Evolutionary conservation across 1,140 invertebrate species (phyloP), one percentile per base, ranked within the genome.

Genomic region (Oedothorax gibbosus): DNA sequence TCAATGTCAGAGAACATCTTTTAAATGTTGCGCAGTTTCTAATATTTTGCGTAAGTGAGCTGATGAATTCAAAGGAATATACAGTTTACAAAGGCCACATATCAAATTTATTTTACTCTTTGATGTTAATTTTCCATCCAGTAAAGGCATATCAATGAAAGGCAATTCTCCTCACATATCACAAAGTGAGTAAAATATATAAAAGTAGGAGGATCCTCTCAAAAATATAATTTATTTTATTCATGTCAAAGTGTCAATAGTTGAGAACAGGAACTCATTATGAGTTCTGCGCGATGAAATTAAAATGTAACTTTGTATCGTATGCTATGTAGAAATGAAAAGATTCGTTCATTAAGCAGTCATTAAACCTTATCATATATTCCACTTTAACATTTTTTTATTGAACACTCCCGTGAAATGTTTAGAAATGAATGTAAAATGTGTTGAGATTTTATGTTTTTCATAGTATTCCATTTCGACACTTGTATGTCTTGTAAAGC

Each of bases 401-500:
- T 53, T 66, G 65, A 71, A 83, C 71, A 83, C 81, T 83, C 50
- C 75, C 71, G 71, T 83, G 71, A 83, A 83, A 82, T 73, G 79
- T 73, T 82, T 82, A 82, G 79, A 82, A 72, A 50, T 82, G 78
- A 80, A 15, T 80, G 78, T 80, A 80, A 80, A 80, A 82, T 73
- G 79, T 82, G 79, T 82, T 82, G 69, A 72, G 79, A 73, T 82
- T 82, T 82, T 82, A 66, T 73, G 69, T 82, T 82, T 73, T 60
- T 82, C 60, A 82, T 69, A 82, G 21, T 82, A 73, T 84, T 84
- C 62, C 75, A 85, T 78, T 77, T 85, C 73, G 75, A 71, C 72
- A 77, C 73, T 77, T 85, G 62, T 85, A 68, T 85, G 82, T 85
- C 72, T 85, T 78, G 82, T 77, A 75, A 78, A 85, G 72, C 82